Evolutionary conservation across 2,797 vertebrate species (phyloP).

Genomic region (Sphenopsis melanotis): DNA sequence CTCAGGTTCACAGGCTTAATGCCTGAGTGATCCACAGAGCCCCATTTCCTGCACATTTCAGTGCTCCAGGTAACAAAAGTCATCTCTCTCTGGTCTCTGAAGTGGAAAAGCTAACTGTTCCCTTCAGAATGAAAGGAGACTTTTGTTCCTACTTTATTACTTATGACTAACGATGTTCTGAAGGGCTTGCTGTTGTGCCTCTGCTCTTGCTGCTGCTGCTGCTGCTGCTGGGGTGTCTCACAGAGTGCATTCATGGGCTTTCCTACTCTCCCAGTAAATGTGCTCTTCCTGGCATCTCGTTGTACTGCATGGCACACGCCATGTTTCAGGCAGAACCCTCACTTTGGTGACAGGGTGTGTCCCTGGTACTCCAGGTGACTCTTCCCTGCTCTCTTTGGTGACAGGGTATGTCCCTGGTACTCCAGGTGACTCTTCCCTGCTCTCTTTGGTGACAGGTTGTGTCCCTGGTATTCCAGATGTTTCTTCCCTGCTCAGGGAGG

Average conservation of each 20-base stretch:
- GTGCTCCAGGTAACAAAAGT: conserved; percentile 76
- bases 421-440: background rate
- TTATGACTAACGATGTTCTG: conserved; percentile 62
- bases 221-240: background rate
- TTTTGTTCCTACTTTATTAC: conserved; percentile 79
- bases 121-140: conserved; percentile 74
- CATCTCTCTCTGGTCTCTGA: conserved; percentile 78
- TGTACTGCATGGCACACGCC: background rate
- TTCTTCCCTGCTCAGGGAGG: background rate
- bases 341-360: background rate
- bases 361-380: background rate
- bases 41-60: conserved; percentile 71
- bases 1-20: conserved; percentile 75
- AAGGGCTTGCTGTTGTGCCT: background rate
- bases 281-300: background rate
- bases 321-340: background rate
- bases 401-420: background rate
- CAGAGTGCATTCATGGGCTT: background rate
- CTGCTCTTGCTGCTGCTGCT: background rate
- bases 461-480: background rate
- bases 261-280: rapidly evolving
- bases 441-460: background rate
- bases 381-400: background rate
- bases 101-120: conserved; percentile 80
- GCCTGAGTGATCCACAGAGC: conserved; percentile 70